Percentiles rank a stretch among this genome's conserved stretches.
phyloP scores from a whole-genome alignment of 1,140 invertebrate genomes.

The Thaumatotibia leucotreta region DNA sequence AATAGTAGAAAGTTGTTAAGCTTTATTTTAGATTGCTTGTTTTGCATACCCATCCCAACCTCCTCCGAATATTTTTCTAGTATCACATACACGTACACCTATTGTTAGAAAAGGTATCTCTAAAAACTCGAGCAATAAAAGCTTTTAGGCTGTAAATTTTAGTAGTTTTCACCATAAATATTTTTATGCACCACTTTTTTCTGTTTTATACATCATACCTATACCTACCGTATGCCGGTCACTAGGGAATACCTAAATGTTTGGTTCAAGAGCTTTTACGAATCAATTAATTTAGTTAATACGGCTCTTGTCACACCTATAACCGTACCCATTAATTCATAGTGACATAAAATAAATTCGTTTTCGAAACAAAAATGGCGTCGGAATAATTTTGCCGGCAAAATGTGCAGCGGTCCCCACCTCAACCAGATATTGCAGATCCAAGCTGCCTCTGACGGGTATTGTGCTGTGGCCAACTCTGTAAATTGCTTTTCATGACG shows the following conservation, averaged over 20 bases:
- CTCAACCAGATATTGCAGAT: conserved; percentile 45
- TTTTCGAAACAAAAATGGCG: conserved; percentile 20
- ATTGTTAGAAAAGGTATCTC: too few species aligned
- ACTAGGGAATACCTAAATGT: not conserved
- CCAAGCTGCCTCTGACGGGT: conserved; percentile 49
- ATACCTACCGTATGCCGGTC: too few species aligned
- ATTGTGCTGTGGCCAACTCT: conserved; percentile 53
- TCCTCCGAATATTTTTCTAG: too few species aligned
- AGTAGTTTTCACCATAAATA: too few species aligned
- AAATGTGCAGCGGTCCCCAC: conserved; percentile 33
- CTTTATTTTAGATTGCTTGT: too few species aligned
- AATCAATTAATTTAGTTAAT: not conserved
- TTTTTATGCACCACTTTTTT: too few species aligned
- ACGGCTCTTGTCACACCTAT: not conserved
- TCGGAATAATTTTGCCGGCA: conserved; percentile 31
- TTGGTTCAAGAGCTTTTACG: not conserved
- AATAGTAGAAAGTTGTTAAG: too few species aligned
- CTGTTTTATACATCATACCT: too few species aligned
- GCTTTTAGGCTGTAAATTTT: too few species aligned
- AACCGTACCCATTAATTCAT: not conserved
- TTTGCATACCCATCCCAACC: too few species aligned
- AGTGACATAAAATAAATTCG: conserved; percentile 1
- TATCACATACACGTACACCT: too few species aligned
- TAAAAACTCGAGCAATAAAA: too few species aligned
- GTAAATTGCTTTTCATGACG: conserved; percentile 60